Base-by-base conservation (phyloP, 2,113 vertebrate genomes). In the Aldabrachelys gigantea region DNA sequence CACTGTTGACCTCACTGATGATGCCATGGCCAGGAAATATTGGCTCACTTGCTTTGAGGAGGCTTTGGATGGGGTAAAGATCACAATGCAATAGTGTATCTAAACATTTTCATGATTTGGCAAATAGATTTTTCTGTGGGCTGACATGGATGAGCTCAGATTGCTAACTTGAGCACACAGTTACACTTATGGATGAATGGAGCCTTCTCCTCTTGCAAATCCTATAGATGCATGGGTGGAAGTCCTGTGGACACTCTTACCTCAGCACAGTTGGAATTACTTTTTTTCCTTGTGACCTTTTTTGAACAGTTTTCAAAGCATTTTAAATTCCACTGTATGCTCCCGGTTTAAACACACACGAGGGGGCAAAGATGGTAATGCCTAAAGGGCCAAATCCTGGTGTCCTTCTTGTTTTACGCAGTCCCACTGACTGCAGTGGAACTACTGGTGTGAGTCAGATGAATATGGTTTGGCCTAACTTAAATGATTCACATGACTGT, bases 31-130 rank as follows among this genome's bases (percentile, higher is more conserved):
- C 85, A 98, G 99, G 13, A 98, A 99, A 89, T 99, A 99, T 97
- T 99, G 99, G 99, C 99, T 99, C 76, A 99, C 96, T 87, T 99
- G 99, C 98, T 99, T 99, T 3, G 99, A 99, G 95, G 99, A 99
- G 78, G 99, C 99, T 3, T 97, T 99, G 80, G 99, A 99, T 2
- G 99, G 99, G 98, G 99, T 99, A 95, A 98, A 96, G 85, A 50
- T 41, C 84, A 54, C 84, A 31, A 2, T 47, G 1, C 56, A 65
- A 4, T 50, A 13, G 9, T 21, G 9, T 21, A 4, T 52, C 6
- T 3, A 44, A 31, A 13, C 38, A 53, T 1, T 8, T 5, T 27
- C 41, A 22, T 5, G 53, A 57, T 5, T 57, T 10, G 35, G 53
- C 44, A 52, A 31, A 29, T 10, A 21, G 65, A 9, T n/a, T 29